A percentile compares a stretch with the other conserved stretches of the same genome.
phyloP scores from a whole-genome alignment of 2,888 invertebrate genomes.

The Bursaphelenchus okinawaensis region DNA sequence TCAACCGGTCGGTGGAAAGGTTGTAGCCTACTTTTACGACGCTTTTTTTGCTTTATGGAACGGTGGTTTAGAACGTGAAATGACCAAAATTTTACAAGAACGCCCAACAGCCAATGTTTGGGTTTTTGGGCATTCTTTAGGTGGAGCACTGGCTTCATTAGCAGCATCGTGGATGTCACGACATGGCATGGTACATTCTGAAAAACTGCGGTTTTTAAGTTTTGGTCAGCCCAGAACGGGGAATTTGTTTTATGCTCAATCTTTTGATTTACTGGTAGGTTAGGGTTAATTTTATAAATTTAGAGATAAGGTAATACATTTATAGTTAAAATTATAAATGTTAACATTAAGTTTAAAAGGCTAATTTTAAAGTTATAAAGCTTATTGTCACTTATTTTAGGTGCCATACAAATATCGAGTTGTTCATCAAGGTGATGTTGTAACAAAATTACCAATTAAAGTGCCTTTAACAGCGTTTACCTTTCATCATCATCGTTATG shows the following conservation, averaged over 20 bases:
- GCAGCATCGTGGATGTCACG: slow-evolving; percentile 13
- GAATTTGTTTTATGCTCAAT: slow-evolving; percentile 17
- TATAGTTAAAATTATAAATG: too few relatives aligned
- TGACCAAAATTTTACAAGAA: slow-evolving; percentile 10
- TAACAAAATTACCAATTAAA: slow-evolving; percentile 18
- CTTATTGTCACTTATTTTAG: slow-evolving; percentile 17
- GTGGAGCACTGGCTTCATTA: slow-evolving; percentile 7
- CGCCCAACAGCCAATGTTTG: slow-evolving; percentile 20
- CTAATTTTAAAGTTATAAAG: background rate
- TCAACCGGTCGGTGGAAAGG: slow-evolving; percentile 28
- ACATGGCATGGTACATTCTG: background rate
- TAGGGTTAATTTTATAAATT: background rate
- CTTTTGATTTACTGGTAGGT: slow-evolving; percentile 22
- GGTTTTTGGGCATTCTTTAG: slow-evolving; percentile 16
- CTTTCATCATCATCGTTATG: slow-evolving; percentile 24
- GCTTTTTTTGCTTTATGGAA: slow-evolving; percentile 27
- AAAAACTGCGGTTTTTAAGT: slow-evolving; percentile 20
- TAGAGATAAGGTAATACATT: background rate
- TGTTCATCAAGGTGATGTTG: slow-evolving; percentile 14
- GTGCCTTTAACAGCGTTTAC: slow-evolving; percentile 16
- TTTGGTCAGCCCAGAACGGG: slow-evolving; percentile 28
- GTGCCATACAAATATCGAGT: slow-evolving; percentile 26
- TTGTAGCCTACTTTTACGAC: slow-evolving; percentile 26
- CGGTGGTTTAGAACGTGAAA: slow-evolving; percentile 16
- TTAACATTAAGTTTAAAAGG: too few relatives aligned